A percentile compares a stretch with the other conserved stretches of the same genome.
Conservation (phyloP, 1,140 invertebrate genomes). For the Harpegnathos saltator region DNA sequence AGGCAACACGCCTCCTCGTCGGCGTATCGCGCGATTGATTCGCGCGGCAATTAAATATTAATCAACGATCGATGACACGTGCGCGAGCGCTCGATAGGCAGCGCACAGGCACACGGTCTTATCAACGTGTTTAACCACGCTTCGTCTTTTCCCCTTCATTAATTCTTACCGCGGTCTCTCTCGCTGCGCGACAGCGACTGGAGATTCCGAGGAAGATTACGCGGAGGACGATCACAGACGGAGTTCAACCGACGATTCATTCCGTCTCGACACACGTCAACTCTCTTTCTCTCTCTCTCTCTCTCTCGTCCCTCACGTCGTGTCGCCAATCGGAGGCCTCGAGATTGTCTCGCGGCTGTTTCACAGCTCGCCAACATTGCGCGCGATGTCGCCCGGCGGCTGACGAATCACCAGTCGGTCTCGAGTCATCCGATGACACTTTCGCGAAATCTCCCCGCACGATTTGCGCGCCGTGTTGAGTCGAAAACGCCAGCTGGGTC, state of each 20-base stretch:
- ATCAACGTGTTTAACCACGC: background rate
- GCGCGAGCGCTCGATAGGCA: too few relatives aligned
- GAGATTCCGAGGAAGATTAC: background rate
- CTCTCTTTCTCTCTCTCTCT: too few relatives aligned
- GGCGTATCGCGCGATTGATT: constrained; percentile 21
- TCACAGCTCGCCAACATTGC: background rate
- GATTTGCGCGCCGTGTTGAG: too few relatives aligned
- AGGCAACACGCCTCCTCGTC: background rate
- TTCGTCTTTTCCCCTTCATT: constrained; percentile 10
- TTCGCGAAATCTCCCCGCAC: constrained; percentile 17
- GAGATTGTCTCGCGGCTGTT: too few relatives aligned
- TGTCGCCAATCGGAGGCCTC: too few relatives aligned
- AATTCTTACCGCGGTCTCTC: background rate
- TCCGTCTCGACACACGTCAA: too few relatives aligned
- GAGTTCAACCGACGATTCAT: too few relatives aligned
- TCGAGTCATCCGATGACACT: constrained; percentile 3
- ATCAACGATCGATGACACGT: constrained; percentile 15
- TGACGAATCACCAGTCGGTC: background rate
- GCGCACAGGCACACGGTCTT: background rate
- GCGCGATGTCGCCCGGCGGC: background rate
- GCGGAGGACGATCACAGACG: background rate
- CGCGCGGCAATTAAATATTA: constrained; percentile 37
- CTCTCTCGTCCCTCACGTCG: too few relatives aligned
- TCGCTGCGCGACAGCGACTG: background rate
- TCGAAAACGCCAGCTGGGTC: too few relatives aligned